Evolutionary conservation across 2,797 vertebrate genomes (phyloP), one percentile per base, ranked within the genome.

Genomic region (Tragelaphus oryx): DNA sequence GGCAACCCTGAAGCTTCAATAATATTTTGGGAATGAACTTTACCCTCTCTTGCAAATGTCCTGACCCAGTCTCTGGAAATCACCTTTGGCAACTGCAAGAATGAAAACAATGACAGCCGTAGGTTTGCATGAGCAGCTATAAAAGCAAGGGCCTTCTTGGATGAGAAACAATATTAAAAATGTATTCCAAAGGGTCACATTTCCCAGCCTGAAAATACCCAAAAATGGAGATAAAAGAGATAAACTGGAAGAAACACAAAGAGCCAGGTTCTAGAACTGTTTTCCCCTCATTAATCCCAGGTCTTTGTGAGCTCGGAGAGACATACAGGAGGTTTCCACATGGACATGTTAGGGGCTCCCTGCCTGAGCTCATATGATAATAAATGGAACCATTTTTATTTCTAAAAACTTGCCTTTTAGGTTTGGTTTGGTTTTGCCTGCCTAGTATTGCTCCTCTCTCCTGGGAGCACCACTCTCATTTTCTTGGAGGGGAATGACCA

Each of bases 191-290:
- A 80, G 85, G 37, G 68, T 94, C 89, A 80, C 60, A 76, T 50
- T 75, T 87, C 44, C 28, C 37, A 83, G 68, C 18, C 48, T 44
- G 44, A 92, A 96, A 96, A 92, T 83, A 89, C 52, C 93, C 41
- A 30, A 84, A 97, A 95, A 93, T 92, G 44, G 93, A 95, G 80
- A 93, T 37, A 17, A 86, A 50, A 87, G 37, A 93, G 68, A 83
- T 28, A 89, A 93, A 75, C 0, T n/a, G 75, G n/a, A 89, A 92
- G 80, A 54, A 50, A 83, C 76, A 92, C 91, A 76, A 71, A 95
- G 30, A 88, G 41, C 6, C 54, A 22, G 3, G 7, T 87, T 59
- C 81, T 33, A 24, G 16, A 48, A 54, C 2, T 26, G 30, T n/a
- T 83, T 87, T 60, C 6, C 44, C 8, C 30, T 22, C 1, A 5